Conservation (phyloP, 2,113 vertebrate genomes). For the Furnarius figulus region DNA sequence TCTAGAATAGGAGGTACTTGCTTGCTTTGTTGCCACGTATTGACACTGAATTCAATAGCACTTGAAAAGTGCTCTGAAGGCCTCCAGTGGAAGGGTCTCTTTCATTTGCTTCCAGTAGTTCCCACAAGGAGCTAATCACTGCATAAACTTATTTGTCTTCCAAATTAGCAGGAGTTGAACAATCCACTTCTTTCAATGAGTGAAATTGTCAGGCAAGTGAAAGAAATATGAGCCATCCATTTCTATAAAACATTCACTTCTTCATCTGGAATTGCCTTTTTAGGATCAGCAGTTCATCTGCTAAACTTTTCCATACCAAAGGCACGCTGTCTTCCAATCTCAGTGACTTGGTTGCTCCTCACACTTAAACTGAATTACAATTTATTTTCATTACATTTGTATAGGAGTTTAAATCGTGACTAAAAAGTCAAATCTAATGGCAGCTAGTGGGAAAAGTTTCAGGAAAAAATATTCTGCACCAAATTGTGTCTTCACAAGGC, state of each 20-base stretch:
- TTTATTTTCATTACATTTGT: neutral
- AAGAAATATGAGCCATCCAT: neutral
- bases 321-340: accelerated
- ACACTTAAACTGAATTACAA: neutral
- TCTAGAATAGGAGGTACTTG: neutral
- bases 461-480: neutral
- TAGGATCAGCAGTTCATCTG: neutral
- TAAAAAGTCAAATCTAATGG: neutral
- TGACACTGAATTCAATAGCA: neutral
- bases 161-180: conserved; percentile 6
- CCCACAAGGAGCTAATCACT: neutral
- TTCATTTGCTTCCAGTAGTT: conserved; percentile 26
- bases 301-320: neutral
- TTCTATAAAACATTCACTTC: conserved; percentile 1
- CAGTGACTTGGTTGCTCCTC: accelerated
- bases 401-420: neutral
- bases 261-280: neutral
- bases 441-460: neutral
- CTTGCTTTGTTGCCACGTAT: neutral
- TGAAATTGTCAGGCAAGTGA: neutral
- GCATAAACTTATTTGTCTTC: conserved; percentile 11
- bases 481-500: neutral
- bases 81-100: neutral
- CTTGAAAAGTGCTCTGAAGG: conserved; percentile 16
- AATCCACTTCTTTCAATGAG: neutral